phyloP scores from a whole-genome alignment of 2,888 invertebrate genomes.

The Hypsopygia costalis region DNA sequence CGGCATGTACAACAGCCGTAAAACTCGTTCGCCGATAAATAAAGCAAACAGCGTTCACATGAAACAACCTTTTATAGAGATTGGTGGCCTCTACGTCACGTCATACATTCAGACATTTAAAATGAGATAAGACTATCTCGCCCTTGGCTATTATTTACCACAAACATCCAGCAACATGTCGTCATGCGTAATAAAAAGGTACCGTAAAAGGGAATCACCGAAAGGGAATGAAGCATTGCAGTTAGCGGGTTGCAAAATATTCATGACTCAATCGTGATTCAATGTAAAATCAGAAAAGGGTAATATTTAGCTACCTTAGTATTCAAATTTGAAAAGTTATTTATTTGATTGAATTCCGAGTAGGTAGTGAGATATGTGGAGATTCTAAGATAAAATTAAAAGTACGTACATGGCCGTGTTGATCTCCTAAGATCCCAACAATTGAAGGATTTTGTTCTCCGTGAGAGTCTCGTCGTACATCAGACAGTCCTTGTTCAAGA shows the following conservation, averaged over 20 bases:
- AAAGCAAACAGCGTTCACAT: constrained; percentile 44
- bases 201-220: constrained; percentile 14
- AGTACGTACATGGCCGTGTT: constrained; percentile 73
- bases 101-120: constrained; percentile 31
- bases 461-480: constrained; percentile 56
- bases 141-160: constrained; percentile 26
- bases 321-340: constrained; percentile 15
- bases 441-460: constrained; percentile 69
- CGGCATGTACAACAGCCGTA: constrained; percentile 18
- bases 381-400: neutral
- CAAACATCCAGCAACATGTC: neutral
- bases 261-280: constrained; percentile 31
- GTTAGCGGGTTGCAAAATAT: constrained; percentile 19
- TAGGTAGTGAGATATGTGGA: neutral
- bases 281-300: constrained; percentile 19
- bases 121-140: constrained; percentile 57
- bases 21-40: constrained; percentile 28
- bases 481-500: constrained; percentile 26
- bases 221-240: constrained; percentile 18
- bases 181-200: neutral
- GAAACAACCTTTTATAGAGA: constrained; percentile 38
- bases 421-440: constrained; percentile 76
- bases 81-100: constrained; percentile 41
- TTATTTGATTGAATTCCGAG: constrained; percentile 14
- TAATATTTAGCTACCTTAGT: neutral